Evolutionary conservation across 92 coral and sea anemone genomes (phyloP), one percentile per base, ranked within the genome.

Genomic region (Palythoa caribaeorum): DNA sequence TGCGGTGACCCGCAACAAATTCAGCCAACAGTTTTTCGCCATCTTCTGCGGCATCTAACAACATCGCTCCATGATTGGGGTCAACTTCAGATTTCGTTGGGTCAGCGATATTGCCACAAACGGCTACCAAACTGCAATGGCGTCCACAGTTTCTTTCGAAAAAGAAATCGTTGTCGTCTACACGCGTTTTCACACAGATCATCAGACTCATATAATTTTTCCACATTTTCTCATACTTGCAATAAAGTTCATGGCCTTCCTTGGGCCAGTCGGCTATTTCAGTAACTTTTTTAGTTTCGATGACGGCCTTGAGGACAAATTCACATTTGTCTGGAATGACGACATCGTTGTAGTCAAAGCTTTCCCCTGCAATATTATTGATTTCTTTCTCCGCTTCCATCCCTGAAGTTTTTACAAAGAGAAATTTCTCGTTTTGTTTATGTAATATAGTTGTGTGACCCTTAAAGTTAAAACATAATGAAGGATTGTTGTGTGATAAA

Each of bases 81-180:
- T 66, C 73, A 0, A 81, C 86, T 14, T 81, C 86, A 81, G 44
- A 7, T 48, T 66, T 66, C 39, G 75, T 66, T 47, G 86, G 74
- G 62, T 66, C 86, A 6, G 86, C 38, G 63, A 81, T 81, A 11
- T 68, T 65, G 63, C 86, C 21, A 19, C 86, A 81, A 47, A 81
- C 28, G 5, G 76, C 86, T 28, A 47, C 50, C 38, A 81, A 16
- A 51, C 86, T 66, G 76, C 86, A 81, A 3, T 81, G 86, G 7
- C 86, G 73, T 20, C 86, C 86, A 66, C 86, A 81, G 86, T 81
- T 66, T 35, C 86, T 81, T 74, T 81, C 65, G 74, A 66, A 81
- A 36, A 81, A 81, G 86, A 81, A 81, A 44, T 68, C 86, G 40
- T 81, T 68, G 47, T 81, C 86, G 3, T 81, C 73, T n/a, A 81